These are phyloP conservation scores for Semibalanus balanoides DNA, from an alignment of 1,140 invertebrate genomes.

Conservation along the genomic window DNA sequence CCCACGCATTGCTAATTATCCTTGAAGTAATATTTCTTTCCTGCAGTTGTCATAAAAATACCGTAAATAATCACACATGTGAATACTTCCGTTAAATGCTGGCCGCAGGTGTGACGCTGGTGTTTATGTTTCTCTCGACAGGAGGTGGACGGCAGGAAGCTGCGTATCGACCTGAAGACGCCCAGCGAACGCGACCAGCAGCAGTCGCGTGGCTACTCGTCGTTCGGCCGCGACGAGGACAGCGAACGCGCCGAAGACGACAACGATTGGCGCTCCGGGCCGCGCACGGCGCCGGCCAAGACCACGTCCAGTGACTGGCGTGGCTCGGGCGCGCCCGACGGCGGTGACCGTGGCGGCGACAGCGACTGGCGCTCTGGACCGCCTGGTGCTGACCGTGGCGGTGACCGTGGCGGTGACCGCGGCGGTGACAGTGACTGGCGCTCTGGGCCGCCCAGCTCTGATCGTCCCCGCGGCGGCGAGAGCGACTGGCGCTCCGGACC, in stretches of 20 bases:
- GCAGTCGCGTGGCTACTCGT: slow-evolving; percentile 14
- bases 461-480: slow-evolving; percentile 9
- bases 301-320: slow-evolving; percentile 5
- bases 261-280: slow-evolving; percentile 50
- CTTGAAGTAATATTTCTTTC: too few relatives aligned
- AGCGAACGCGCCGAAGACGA: slow-evolving; percentile 14
- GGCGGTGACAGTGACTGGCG: too few relatives aligned
- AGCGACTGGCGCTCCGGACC: too few relatives aligned
- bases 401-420: slow-evolving; percentile 3
- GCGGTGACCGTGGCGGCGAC: slow-evolving; percentile 6
- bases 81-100: too few relatives aligned
- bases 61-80: too few relatives aligned
- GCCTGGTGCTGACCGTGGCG: slow-evolving; percentile 5
- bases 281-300: slow-evolving; percentile 33
- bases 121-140: too few relatives aligned
- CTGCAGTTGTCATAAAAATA: too few relatives aligned
- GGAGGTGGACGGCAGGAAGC: slow-evolving; percentile 15
- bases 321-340: not conserved
- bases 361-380: slow-evolving; percentile 11
- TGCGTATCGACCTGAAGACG: slow-evolving; percentile 14
- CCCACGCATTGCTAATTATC: too few relatives aligned
- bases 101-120: not conserved
- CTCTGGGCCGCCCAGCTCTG: too few relatives aligned
- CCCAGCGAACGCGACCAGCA: slow-evolving; percentile 12
- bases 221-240: slow-evolving; percentile 14